Base-by-base conservation (phyloP, 2,888 invertebrate species). In the Seira ritae region DNA sequence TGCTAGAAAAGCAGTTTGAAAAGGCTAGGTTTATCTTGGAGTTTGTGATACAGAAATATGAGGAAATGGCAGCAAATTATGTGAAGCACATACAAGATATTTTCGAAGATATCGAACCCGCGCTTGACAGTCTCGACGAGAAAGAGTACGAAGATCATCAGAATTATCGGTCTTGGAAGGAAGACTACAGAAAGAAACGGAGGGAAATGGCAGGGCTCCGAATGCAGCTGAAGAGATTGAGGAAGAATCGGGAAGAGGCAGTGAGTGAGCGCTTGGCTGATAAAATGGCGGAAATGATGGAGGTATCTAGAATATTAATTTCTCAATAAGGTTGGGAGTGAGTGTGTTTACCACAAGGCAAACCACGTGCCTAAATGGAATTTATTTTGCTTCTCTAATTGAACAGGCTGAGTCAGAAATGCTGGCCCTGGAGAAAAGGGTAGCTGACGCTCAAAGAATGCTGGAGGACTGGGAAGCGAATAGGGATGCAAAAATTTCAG, bases 91-190 rank as follows among this genome's bases (percentile, higher is more conserved):
- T 88, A 66, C 31, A 77, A 31, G 68, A 70, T 15, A 76, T 88
- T 20, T 46, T 85, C 2, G 85, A 85, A 1, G 86, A 86, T 69
- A 68, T 88, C 70, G 85, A 73, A 15, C 86, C 87, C 0, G 72
- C 78, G n/a, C 31, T 31, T 4, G 31, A 31, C 31, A 31, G 8
- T 31, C 19, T 87, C 55, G 87, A 88, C 65, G 84, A 85, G 60
- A 69, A 78, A n/a, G 87, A 88, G 50, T 88, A 85, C 86, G 86
- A 88, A 50, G 89, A 89, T 37, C 88, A 89, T 67, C 81, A 84
- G 19, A 84, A 86, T 73, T 84, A 88, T 6, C 76, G 80, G 19
- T 75, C 74, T 23, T 75, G 84, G 71, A 66, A 80, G 24, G 85
- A 89, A 1, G 83, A 86, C 69, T 87, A 80, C 84, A 70, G 84